These are phyloP conservation scores for Chamaetylas fuelleborni DNA, from an alignment of 2,113 vertebrate species.

Conservation along the genomic window DNA sequence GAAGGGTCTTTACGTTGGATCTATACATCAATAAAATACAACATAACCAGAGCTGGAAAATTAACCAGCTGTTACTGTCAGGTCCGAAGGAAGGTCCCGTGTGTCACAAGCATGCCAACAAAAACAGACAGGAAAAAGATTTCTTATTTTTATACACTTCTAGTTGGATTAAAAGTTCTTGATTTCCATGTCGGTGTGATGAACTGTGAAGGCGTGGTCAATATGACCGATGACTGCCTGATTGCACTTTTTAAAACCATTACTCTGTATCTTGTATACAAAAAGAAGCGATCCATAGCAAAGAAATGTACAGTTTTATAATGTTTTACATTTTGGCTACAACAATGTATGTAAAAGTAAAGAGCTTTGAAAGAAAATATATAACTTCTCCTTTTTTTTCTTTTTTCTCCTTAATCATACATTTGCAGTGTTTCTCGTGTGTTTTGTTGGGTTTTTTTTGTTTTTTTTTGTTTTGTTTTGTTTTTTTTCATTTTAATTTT, in stretches of 20 bases:
- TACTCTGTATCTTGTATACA: slow-evolving; percentile 73
- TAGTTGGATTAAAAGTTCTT: slow-evolving; percentile 74
- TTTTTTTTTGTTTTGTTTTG: not conserved
- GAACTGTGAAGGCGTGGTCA: slow-evolving; percentile 81
- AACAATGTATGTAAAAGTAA: slow-evolving; percentile 87
- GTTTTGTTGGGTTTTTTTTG: not conserved
- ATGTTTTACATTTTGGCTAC: slow-evolving; percentile 83
- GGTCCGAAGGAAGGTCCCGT: slow-evolving; percentile 72
- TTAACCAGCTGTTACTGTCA: slow-evolving; percentile 72
- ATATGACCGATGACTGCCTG: slow-evolving; percentile 84
- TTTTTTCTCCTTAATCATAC: slow-evolving; percentile 73
- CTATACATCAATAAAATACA: slow-evolving; percentile 82
- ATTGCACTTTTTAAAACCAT: slow-evolving; percentile 75
- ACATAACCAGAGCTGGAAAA: slow-evolving; percentile 76
- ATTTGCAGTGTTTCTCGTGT: slow-evolving; percentile 76
- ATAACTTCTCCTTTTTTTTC: slow-evolving; percentile 69
- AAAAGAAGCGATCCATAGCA: slow-evolving; percentile 76
- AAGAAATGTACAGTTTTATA: slow-evolving; percentile 76
- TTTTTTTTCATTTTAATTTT: slow-evolving; percentile 63
- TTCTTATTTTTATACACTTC: slow-evolving; percentile 73
- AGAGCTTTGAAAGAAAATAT: slow-evolving; percentile 86
- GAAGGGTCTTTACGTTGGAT: slow-evolving; percentile 77
- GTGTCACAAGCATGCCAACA: slow-evolving; percentile 87
- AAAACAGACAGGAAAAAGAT: slow-evolving; percentile 74
- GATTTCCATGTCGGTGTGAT: slow-evolving; percentile 71